A percentile compares a stretch with the other conserved stretches of the same genome.
Conservation (phyloP, 2,888 invertebrate genomes). For the Yponomeuta malinellus region DNA sequence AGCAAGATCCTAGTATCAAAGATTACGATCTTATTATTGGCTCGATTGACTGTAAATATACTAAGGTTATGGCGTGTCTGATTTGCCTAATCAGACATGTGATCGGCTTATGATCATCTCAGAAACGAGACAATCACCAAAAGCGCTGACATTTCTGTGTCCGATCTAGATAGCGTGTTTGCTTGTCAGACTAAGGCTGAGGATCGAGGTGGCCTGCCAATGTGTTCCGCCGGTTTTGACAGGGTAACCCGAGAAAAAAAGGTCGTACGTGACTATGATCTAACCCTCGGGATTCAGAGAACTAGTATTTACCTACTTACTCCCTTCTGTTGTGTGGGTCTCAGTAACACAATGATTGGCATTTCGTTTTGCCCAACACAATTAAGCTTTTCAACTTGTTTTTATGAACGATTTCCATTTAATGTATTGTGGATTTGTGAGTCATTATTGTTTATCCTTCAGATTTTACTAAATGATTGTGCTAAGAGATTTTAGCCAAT, state of each 20-base stretch:
- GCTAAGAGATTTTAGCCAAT: too few species aligned
- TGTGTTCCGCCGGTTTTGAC: too few species aligned
- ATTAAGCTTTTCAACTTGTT: slow-evolving; percentile 35
- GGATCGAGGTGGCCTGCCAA: too few species aligned
- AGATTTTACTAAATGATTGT: too few species aligned
- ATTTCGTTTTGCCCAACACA: slow-evolving; percentile 37
- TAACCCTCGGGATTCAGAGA: slow-evolving; percentile 29
- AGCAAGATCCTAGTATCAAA: too few species aligned
- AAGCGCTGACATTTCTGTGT: not conserved
- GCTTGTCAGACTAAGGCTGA: too few species aligned
- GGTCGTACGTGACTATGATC: slow-evolving; percentile 29
- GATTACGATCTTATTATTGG: too few species aligned
- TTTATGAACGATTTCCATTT: slow-evolving; percentile 30
- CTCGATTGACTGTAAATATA: not conserved
- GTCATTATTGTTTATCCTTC: slow-evolving; percentile 32
- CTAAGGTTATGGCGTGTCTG: not conserved
- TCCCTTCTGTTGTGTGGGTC: slow-evolving; percentile 19
- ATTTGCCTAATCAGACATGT: not conserved
- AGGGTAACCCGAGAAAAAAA: not conserved
- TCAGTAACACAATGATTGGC: slow-evolving; percentile 43
- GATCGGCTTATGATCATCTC: slow-evolving; percentile 1
- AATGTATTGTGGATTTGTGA: slow-evolving; percentile 30
- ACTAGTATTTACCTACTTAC: slow-evolving; percentile 26
- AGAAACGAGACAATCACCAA: not conserved
- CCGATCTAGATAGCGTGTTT: too few species aligned